Conservation (phyloP, 2,113 vertebrate species). For the Mugil cephalus region DNA sequence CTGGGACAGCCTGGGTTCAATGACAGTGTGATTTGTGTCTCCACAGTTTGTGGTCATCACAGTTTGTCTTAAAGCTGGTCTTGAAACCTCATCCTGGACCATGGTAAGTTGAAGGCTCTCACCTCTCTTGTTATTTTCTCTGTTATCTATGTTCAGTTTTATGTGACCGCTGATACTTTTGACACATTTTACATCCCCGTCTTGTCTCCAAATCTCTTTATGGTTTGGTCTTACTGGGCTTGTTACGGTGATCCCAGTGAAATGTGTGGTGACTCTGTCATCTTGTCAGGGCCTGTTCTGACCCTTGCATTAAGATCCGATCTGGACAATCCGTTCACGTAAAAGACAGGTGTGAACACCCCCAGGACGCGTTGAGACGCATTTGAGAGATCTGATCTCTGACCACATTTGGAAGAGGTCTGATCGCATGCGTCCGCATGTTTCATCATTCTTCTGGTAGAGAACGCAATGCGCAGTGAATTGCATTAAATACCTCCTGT, state of each 20-base stretch:
- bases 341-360: no score
- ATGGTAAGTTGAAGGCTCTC: slow-evolving; percentile 84
- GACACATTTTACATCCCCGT: slow-evolving; percentile 44
- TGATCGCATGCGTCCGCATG: no score
- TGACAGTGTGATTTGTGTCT: slow-evolving; percentile 61
- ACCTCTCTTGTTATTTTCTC: slow-evolving; percentile 34
- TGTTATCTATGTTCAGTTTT: slow-evolving; percentile 52
- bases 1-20: slow-evolving; percentile 15
- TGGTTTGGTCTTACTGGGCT: slow-evolving; percentile 23
- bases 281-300: background rate
- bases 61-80: slow-evolving; percentile 98
- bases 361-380: no score
- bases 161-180: slow-evolving; percentile 35
- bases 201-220: slow-evolving; percentile 43
- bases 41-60: slow-evolving; percentile 98
- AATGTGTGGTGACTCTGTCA: slow-evolving; percentile 28
- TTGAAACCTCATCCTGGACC: slow-evolving; percentile 98
- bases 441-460: no score
- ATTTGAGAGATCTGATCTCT: no score
- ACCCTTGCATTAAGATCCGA: no score
- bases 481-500: no score
- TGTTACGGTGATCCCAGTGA: slow-evolving; percentile 38
- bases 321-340: no score
- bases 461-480: no score
- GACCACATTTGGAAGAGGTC: no score